These are phyloP conservation scores for Microchirus variegatus DNA, from an alignment of 2,797 vertebrate genomes.

Conservation along the genomic window DNA sequence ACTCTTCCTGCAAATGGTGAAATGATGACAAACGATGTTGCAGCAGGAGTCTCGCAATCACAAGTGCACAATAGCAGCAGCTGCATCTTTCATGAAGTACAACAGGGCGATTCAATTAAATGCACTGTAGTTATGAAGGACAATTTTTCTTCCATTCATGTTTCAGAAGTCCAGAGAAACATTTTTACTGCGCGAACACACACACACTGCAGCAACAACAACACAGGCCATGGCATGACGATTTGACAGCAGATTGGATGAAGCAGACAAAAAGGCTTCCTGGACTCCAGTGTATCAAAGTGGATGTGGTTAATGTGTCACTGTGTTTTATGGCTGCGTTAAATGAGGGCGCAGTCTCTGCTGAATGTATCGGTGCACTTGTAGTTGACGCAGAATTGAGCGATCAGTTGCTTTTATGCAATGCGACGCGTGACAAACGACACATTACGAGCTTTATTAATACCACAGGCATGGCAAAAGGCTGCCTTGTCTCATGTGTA, in stretches of 20 bases:
- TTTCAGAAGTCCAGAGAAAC: conserved; percentile 5
- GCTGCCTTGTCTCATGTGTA: too few species aligned
- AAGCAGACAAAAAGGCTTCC: conserved; percentile 21
- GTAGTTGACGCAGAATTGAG: conserved; percentile 25
- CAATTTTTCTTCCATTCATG: conserved; percentile 13
- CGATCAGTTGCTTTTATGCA: conserved; percentile 8
- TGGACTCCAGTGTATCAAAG: conserved; percentile 18
- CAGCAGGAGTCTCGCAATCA: conserved; percentile 5
- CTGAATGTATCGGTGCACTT: conserved; percentile 10
- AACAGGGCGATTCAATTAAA: conserved; percentile 30
- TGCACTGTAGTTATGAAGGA: background rate
- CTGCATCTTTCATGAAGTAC: conserved; percentile 26
- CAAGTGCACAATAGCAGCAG: conserved; percentile 32
- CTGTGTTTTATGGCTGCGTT: conserved; percentile 34
- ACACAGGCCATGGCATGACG: too few species aligned
- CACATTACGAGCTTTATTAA: background rate
- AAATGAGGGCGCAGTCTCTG: conserved; percentile 17
- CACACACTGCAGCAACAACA: too few species aligned
- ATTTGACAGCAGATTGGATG: background rate
- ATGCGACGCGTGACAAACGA: background rate
- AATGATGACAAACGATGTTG: conserved; percentile 34
- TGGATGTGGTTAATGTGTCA: conserved; percentile 13
- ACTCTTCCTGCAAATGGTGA: conserved; percentile 33
- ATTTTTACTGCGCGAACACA: background rate
- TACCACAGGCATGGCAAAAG: too few species aligned